phyloP scores from a whole-genome alignment of 2,797 vertebrate genomes.

The Bufotes viridis region DNA sequence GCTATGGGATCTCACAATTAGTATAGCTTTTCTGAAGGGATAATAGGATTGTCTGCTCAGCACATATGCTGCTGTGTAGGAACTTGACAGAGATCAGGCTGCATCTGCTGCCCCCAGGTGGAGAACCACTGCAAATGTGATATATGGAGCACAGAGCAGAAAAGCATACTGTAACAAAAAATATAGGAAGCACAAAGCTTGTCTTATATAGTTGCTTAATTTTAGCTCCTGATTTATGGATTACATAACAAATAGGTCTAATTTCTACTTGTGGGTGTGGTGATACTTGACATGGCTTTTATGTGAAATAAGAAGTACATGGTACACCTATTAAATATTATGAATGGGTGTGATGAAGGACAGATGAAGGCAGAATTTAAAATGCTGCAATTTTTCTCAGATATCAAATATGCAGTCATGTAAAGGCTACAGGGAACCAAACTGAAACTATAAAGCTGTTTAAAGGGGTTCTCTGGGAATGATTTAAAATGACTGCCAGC shows the following conservation, averaged over 20 bases:
- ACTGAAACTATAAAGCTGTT: background rate
- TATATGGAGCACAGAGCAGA: background rate
- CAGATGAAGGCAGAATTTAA: background rate
- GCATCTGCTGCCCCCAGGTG: conserved; percentile 22
- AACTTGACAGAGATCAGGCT: background rate
- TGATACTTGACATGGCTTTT: conserved; percentile 3
- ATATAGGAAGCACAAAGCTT: background rate
- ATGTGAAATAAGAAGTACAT: conserved; percentile 12
- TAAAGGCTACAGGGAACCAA: background rate
- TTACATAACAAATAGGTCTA: conserved; percentile 24
- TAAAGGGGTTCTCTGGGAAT: too few relatives aligned
- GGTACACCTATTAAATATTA: conserved; percentile 11
- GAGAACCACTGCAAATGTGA: background rate
- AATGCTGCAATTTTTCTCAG: background rate
- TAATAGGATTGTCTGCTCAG: background rate
- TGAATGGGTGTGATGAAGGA: conserved; percentile 18
- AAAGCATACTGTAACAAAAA: background rate
- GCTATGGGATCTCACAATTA: background rate
- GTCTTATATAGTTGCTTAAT: background rate
- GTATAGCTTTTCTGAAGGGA: background rate
- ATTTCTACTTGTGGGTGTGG: background rate
- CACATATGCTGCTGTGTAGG: conserved; percentile 2
- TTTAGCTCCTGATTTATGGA: background rate
- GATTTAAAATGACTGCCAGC: too few relatives aligned
- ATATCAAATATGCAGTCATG: background rate